Evolutionary conservation across 2,797 vertebrate genomes (phyloP).

Genomic region (Dromococcyx pavoninus): DNA sequence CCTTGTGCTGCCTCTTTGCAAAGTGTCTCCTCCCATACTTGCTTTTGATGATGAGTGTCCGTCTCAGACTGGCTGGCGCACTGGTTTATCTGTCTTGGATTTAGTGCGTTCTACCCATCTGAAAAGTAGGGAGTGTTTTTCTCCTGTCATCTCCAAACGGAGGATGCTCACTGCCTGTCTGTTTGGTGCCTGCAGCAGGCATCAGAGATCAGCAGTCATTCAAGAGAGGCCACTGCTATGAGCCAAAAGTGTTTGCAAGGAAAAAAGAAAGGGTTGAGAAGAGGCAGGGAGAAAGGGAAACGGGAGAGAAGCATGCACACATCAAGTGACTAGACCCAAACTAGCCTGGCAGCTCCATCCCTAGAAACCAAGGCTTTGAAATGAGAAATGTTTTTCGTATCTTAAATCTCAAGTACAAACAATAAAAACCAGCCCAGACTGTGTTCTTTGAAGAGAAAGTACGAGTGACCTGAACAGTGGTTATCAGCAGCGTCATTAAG

Average conservation of each 20-base stretch:
- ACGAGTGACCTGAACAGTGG: conserved; percentile 77
- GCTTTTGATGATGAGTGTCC: not conserved
- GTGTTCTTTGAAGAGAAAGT: conserved; percentile 79
- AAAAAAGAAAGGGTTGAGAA: not conserved
- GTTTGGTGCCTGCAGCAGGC: conserved; percentile 50
- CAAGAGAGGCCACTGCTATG: conserved; percentile 8
- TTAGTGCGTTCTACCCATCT: not conserved
- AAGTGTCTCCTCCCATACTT: not conserved
- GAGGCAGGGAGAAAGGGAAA: conserved; percentile 33
- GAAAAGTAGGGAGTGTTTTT: conserved; percentile 22
- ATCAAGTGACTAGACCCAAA: conserved; percentile 58
- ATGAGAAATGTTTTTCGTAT: conserved; percentile 77
- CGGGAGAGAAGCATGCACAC: not conserved
- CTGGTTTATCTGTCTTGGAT: conserved; percentile 20
- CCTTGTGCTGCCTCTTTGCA: not conserved
- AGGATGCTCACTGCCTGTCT: not conserved
- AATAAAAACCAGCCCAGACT: conserved; percentile 74
- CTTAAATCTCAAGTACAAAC: conserved; percentile 78
- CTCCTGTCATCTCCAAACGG: not conserved
- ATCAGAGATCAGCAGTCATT: conserved; percentile 26
- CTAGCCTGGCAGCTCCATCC: conserved; percentile 56
- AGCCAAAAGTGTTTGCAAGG: conserved; percentile 16
- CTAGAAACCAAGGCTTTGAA: conserved; percentile 73
- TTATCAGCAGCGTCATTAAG: conserved; percentile 79
- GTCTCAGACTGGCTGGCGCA: conserved; percentile 12